Base-by-base conservation (phyloP, 2,888 invertebrate genomes). In the Melieria crassipennis region DNA sequence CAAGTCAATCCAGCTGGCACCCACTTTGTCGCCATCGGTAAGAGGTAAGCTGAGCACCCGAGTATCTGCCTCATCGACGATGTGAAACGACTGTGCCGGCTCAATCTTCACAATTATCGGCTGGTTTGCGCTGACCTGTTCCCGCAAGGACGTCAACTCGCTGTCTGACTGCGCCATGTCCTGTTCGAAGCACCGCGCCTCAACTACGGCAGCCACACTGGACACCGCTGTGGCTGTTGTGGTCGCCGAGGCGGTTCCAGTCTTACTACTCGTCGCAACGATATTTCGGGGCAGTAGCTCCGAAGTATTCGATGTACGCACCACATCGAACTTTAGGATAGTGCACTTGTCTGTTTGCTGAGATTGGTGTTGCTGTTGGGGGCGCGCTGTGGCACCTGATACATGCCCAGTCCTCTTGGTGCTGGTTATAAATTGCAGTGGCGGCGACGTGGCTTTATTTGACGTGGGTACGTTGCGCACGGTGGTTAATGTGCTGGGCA, bases 31-130 rank as follows among this genome's bases (percentile, higher is more conserved):
- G 46, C 80, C 84, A 69, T 86, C 85, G 30, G 81, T 84, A 7
- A 86, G 78, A 0, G 85, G 85, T 72, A 85, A 69, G 50, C 86
- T 85, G 4, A 85, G 74, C 4, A 85, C 85, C 1, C 85, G 79
- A 42, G 85, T 86, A 52, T 85, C 85, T 57, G 83, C 81, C 75
- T 86, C 86, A 66, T 85, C 86, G 68, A 85, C 81, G 58, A 85
- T 84, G 68, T 85, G 85, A 68, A 85, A 85, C 10, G 85, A 84
- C 69, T 85, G 85, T 7, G 85, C 83, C 16, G 86, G 84, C 74
- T 86, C 86, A 73, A 86, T 82, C 76, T 86, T 86, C 0, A 86
- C 85, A 45, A 86, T 85, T 42, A 85, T 85, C 62, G 86, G 86
- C 75, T 85, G 84, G 65, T 79, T 82, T 74, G 77, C 74, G 43